Base-by-base conservation (phyloP, 2,113 vertebrate genomes). In the Hypomesus transpacificus region DNA sequence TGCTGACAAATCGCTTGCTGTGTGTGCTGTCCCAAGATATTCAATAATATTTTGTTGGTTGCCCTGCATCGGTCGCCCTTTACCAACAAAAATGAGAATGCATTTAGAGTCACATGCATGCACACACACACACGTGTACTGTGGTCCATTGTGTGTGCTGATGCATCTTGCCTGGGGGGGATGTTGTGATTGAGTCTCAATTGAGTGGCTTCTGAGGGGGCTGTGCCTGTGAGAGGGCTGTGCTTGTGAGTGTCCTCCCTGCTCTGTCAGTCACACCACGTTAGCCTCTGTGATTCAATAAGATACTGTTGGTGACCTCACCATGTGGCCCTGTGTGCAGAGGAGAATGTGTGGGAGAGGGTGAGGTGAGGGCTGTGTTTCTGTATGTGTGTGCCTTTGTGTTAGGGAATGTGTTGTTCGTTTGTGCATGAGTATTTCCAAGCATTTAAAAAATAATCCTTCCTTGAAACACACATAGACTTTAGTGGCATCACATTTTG, bases 131-230 rank as follows among this genome's bases (percentile, higher is more conserved):
- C 66, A 65, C 39, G 46, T 62, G 34, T 14, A 17, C 59, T 28
- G 52, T 54, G 71, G 59, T 71, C 79, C 16, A 26, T 16, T 76
- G 80, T 76, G 31, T 62, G 69, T 8, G 56, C 80, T 88, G 88
- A 90, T 89, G 84, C 81, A 90, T 87, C 75, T 28, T 3, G 68
- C 71, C 64, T 71, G 80, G 80, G 78, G 82, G 77, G 69, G 84
- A 71, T 70, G 69, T 78, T 86, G 87, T 91, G 90, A 92, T 90
- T 82, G 84, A 85, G 89, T 89, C 90, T 88, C 86, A 88, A 83
- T 86, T 84, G 83, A 91, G 74, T 84, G 80, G 81, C 82, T 26
- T 8, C 31, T 78, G 39, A 46, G 39, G 9, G 39, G 39, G 39
- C 7, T 46, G 4, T 34, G 31, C 82, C 34, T 8, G 46, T 78